A percentile compares a stretch with the other conserved stretches of the same genome.
Evolutionary conservation across 92 coral and sea anemone genomes (phyloP).

Genomic region (Plumapathes pennacea): DNA sequence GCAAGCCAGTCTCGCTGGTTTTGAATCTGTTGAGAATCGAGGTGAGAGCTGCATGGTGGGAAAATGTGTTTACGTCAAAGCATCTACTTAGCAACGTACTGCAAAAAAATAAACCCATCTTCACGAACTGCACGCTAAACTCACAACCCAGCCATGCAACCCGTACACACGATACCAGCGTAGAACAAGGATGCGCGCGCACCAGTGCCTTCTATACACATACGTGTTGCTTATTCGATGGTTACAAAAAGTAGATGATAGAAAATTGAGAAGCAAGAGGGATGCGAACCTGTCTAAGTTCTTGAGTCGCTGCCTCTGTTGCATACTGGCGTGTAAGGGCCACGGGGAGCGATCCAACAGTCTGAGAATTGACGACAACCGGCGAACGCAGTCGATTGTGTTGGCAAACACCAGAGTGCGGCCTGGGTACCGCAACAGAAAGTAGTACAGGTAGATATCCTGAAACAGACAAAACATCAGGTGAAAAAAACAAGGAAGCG

Average conservation of each 20-base stretch:
- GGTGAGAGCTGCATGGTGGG: too few relatives aligned
- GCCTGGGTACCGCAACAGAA: conserved; percentile 86
- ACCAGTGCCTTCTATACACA: too few relatives aligned
- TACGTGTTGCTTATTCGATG: not conserved
- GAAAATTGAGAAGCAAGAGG: not conserved
- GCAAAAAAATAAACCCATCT: too few relatives aligned
- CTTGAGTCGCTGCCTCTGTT: conserved; percentile 94
- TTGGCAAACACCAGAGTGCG: conserved; percentile 92
- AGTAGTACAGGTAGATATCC: conserved; percentile 91
- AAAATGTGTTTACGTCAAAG: too few relatives aligned
- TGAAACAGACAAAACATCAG: conserved; percentile 5
- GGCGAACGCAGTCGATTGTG: conserved; percentile 88
- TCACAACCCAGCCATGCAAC: too few relatives aligned
- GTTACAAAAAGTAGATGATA: not conserved
- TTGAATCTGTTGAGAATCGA: conserved; percentile 61
- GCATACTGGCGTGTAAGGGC: conserved; percentile 93
- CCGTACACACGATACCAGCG: too few relatives aligned
- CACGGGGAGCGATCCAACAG: conserved; percentile 78
- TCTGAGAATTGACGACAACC: conserved; percentile 78
- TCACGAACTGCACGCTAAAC: too few relatives aligned
- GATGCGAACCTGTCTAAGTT: conserved; percentile 84
- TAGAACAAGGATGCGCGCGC: too few relatives aligned
- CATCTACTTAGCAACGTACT: too few relatives aligned
- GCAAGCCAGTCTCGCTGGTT: conserved; percentile 65
- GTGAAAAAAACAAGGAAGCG: not conserved